These are phyloP conservation scores for Cheilosia vulpina DNA, from an alignment of 2,888 invertebrate species.

Conservation along the genomic window DNA sequence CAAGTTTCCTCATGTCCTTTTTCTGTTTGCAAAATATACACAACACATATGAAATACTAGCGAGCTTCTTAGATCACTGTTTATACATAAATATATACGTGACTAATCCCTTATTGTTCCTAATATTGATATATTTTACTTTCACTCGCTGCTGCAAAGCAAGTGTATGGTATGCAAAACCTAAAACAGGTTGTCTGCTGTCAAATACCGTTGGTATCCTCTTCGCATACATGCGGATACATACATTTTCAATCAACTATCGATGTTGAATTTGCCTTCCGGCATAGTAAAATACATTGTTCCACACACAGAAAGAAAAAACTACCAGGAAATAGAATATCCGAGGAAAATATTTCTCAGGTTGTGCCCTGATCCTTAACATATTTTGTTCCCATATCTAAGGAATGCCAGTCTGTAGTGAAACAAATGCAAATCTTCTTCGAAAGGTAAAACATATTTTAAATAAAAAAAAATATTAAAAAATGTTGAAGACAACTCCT, in stretches of 20 bases:
- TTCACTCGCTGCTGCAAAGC: not conserved
- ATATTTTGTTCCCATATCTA: slow-evolving; percentile 54
- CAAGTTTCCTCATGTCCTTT: slow-evolving; percentile 3
- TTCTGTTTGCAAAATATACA: slow-evolving; percentile 5
- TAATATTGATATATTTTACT: slow-evolving; percentile 35
- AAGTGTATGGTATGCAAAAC: slow-evolving; percentile 32
- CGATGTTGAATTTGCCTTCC: slow-evolving; percentile 65
- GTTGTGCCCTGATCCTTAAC: slow-evolving; percentile 58
- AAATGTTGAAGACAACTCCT: slow-evolving; percentile 1
- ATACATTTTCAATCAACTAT: slow-evolving; percentile 70
- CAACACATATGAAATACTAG: not conserved
- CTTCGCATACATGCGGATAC: not conserved
- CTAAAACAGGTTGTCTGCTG: slow-evolving; percentile 48
- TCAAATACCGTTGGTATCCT: slow-evolving; percentile 37
- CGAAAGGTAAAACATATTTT: slow-evolving; percentile 36
- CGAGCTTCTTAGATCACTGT: slow-evolving; percentile 12
- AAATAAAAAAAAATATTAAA: not conserved
- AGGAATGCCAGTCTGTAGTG: slow-evolving; percentile 26
- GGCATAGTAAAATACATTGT: slow-evolving; percentile 60
- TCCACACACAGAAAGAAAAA: slow-evolving; percentile 5
- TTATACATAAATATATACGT: slow-evolving; percentile 47
- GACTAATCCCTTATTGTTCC: slow-evolving; percentile 56
- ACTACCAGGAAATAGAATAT: not conserved
- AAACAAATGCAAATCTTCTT: slow-evolving; percentile 67
- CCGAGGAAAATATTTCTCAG: slow-evolving; percentile 48